Conservation (phyloP, 2,888 invertebrate species). For the Melipona beecheii region DNA sequence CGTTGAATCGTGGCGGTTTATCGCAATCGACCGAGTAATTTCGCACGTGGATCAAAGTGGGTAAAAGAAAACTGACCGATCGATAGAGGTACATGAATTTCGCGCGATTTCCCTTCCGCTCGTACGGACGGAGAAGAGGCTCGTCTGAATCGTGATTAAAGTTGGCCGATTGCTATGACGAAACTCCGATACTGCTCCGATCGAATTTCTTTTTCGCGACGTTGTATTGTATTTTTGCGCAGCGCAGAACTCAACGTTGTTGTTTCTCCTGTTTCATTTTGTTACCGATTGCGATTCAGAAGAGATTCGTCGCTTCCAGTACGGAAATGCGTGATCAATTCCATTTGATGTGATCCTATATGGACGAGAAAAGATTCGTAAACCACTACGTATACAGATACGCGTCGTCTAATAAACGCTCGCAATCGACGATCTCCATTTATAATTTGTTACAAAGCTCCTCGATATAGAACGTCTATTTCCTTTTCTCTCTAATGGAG, state of each 20-base stretch:
- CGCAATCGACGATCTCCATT: not conserved
- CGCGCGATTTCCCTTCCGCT: constrained; percentile 19
- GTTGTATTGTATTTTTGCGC: not conserved
- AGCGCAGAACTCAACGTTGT: not conserved
- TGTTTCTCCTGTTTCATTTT: not conserved
- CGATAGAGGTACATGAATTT: constrained; percentile 10
- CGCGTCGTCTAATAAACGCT: not conserved
- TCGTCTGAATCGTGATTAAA: not conserved
- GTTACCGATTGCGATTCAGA: not conserved
- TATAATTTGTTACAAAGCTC: not conserved
- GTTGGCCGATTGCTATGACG: not conserved
- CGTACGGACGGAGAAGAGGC: not conserved
- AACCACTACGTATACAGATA: too few species aligned
- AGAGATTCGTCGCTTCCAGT: too few species aligned
- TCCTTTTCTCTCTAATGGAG: too few species aligned
- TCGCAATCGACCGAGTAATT: constrained; percentile 47
- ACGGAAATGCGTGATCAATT: too few species aligned
- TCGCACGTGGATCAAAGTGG: constrained; percentile 28
- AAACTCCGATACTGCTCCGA: not conserved
- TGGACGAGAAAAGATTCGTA: not conserved
- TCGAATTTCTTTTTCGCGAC: not conserved
- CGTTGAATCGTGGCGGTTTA: constrained; percentile 60
- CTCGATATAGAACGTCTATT: too few species aligned
- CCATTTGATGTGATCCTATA: too few species aligned
- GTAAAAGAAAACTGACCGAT: not conserved